Base-by-base conservation (phyloP, 2,113 vertebrate genomes). In the Pagrus major region DNA sequence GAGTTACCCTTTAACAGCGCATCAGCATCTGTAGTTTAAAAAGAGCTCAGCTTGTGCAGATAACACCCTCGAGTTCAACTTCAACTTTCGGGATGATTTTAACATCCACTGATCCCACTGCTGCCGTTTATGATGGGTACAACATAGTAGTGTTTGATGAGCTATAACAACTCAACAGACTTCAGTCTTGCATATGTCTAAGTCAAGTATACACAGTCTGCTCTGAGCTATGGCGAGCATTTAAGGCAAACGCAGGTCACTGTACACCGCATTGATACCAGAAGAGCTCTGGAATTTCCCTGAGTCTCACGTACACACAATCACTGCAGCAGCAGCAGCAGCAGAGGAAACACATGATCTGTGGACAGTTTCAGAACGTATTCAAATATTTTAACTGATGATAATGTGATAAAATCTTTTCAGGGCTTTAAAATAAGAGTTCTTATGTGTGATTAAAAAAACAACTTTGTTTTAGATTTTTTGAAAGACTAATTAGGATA, bases 301-400 rank as follows among this genome's bases (percentile, higher is more conserved):
- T 90, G 87, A 92, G 91, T 85, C 46, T 49, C 15, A 66, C 55
- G 55, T 41, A 70, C 60, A 37, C 61, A 65, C 39, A 55, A 27
- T 4, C 35, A 49, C 49, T 9, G 42, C 49, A 5, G 27, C 49
- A 75, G 65, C 25, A 70, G 47, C 55, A 63, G n/a, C n/a, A 81
- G 31, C 8, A 41, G 65, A 78, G 4, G 49, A 1, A 3, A n/a
- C n/a, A n/a, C n/a, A n/a, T 21, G 10, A 27, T 23, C 35, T 9
- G 29, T 47, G n/a, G 33, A 78, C 49, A 41, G 47, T 63, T 33
- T 52, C 12, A 21, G 1, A 12, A 15, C 3, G 27, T 9, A 15
- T 3, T 76, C 52, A 69, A 4, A 39, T 25, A 33, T 49, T 37
- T n/a, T 18, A 68, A 25, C 33, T 18, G 31, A 7, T 12, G 15